Conservation (phyloP, 2,797 vertebrate genomes). For the Intellagama lesueurii region DNA sequence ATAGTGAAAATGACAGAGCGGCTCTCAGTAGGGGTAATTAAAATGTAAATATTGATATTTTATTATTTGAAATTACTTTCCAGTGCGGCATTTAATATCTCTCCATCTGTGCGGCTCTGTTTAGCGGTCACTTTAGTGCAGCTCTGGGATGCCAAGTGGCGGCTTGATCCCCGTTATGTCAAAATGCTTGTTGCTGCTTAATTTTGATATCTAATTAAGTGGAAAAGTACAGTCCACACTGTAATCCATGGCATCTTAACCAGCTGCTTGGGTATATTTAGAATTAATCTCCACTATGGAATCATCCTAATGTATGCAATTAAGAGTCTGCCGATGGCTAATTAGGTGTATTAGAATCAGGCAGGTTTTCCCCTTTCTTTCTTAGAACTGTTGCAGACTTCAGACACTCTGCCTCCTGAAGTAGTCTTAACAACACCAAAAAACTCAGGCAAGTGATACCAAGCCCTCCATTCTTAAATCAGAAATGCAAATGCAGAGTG, state of each 20-base stretch:
- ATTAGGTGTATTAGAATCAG: slow-evolving; percentile 97
- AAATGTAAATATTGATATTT: slow-evolving; percentile 99
- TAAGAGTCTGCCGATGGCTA: slow-evolving; percentile 99
- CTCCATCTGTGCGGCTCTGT: slow-evolving; percentile 97
- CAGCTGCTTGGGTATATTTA: slow-evolving; percentile 99
- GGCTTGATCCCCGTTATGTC: slow-evolving; percentile 87
- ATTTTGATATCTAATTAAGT: slow-evolving; percentile 96
- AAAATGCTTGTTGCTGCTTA: slow-evolving; percentile 90
- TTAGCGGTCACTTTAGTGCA: slow-evolving; percentile 93
- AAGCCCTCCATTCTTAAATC: slow-evolving; percentile 34
- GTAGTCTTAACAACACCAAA: slow-evolving; percentile 53
- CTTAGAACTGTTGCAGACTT: slow-evolving; percentile 66
- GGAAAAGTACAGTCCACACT: slow-evolving; percentile 93
- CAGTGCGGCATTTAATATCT: slow-evolving; percentile 98
- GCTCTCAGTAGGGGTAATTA: slow-evolving; percentile 96
- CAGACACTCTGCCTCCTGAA: slow-evolving; percentile 65
- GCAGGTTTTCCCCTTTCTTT: slow-evolving; percentile 73
- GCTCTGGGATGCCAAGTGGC: slow-evolving; percentile 86
- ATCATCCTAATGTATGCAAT: slow-evolving; percentile 99
- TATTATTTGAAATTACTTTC: slow-evolving; percentile 99
- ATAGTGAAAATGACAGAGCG: slow-evolving; percentile 88
- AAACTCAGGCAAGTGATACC: slow-evolving; percentile 29
- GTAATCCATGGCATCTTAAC: slow-evolving; percentile 92
- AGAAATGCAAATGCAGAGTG: neutral
- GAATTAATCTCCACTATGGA: slow-evolving; percentile 99